Evolutionary conservation across 2,113 vertebrate genomes (phyloP).

Genomic region (Poecilia latipinna): DNA sequence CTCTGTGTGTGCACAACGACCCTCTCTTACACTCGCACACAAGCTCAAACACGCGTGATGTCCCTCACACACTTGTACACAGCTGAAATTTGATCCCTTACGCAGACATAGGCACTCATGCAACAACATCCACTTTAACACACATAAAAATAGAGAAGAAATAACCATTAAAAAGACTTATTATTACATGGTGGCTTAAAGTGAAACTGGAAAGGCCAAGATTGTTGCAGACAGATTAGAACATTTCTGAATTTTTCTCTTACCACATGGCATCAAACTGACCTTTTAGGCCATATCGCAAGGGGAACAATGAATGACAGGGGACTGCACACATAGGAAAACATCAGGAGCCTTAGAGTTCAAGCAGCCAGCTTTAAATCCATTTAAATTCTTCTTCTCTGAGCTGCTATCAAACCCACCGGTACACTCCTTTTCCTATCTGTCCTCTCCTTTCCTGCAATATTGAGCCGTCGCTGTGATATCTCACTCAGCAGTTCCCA

Average conservation of each 20-base stretch:
- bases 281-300: conserved; percentile 13
- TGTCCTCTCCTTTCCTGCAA: conserved; percentile 25
- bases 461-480: conserved; percentile 22
- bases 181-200: conserved; percentile 4
- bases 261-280: conserved; percentile 10
- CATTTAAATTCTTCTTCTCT: conserved; percentile 51
- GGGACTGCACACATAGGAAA: conserved; percentile 20
- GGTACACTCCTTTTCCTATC: conserved; percentile 18
- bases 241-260: conserved; percentile 14
- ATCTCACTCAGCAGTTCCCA: conserved; percentile 54
- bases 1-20: conserved; percentile 10
- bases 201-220: background rate
- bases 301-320: conserved; percentile 1
- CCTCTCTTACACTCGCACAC: background rate
- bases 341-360: conserved; percentile 36
- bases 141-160: background rate
- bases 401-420: conserved; percentile 31
- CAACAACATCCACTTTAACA: background rate
- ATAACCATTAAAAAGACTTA: background rate
- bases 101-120: background rate
- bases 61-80: conserved; percentile 9
- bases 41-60: conserved; percentile 4
- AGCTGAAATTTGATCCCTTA: conserved; percentile 7
- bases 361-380: conserved; percentile 44
- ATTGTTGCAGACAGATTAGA: conserved; percentile 14